Base-by-base conservation (phyloP, 2,113 vertebrate genomes). In the Hemiprocne comata region DNA sequence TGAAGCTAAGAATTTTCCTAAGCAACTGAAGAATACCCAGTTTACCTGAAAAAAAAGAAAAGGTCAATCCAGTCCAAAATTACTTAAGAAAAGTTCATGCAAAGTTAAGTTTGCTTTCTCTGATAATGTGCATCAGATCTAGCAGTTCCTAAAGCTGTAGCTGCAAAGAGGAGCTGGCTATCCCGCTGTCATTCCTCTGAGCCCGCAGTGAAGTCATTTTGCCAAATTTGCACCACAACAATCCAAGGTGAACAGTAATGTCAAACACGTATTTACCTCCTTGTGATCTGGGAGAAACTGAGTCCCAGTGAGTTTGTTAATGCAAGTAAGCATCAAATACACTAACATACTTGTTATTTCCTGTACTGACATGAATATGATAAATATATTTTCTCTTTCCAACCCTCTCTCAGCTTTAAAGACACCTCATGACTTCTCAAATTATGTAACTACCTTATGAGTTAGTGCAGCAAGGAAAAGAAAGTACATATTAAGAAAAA, bases 191-290 rank as follows among this genome's bases (percentile, higher is more conserved):
- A 64, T 46, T 82, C 17, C 42, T 76, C 87, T 36, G 64, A 67
- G 53, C 71, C 60, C 20, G 28, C 71, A 66, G 65, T 33, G 53
- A 70, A 77, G 36, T 82, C 66, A 51, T 54, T 55, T 67, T 38
- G 82, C 95, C 95, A 91, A 75, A 85, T 42, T 10, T 75, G 44
- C 72, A 91, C 75, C 86, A 57, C 17, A 46, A 89, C 67, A 57
- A 77, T 44, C 61, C 46, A 44, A 16, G 25, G 51, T 36, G 29
- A 91, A 72, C 1, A 61, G 38, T 3, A 69, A 73, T 0, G 1
- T 36, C 72, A 64, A 60, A 80, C 1, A 4, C 36, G 4, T 11
- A 51, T 62, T 57, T 70, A 58, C 40, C 40, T 38, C 29, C 34
- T 21, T 2, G 0, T 21, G 38, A 57, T 61, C 31, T 54, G 54